A percentile compares a stretch with the other conserved stretches of the same genome.
phyloP scores from a whole-genome alignment of 2,113 vertebrate species.

The Lota lota region DNA sequence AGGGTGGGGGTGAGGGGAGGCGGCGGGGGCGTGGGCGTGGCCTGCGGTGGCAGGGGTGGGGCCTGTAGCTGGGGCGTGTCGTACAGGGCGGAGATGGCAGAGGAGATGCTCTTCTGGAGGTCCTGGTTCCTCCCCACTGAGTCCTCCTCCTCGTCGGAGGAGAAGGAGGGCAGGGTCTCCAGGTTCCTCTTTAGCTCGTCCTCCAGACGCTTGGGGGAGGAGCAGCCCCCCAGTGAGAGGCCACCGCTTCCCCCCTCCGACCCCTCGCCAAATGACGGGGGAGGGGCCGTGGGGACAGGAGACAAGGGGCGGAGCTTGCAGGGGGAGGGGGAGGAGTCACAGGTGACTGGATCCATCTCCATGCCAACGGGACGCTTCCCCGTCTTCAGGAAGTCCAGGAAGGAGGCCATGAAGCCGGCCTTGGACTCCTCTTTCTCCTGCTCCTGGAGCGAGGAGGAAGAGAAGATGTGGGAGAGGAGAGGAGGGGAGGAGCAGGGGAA shows the following conservation, averaged over 20 bases:
- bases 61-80: constrained; percentile 81
- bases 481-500: background rate
- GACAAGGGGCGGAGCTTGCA: constrained; percentile 70
- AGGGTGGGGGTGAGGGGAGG: constrained; percentile 55
- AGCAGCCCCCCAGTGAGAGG: constrained; percentile 79
- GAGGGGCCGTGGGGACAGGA: constrained; percentile 36
- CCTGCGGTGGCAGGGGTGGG: constrained; percentile 50
- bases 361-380: constrained; percentile 82
- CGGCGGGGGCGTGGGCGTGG: constrained; percentile 53
- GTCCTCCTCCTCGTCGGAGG: constrained; percentile 90
- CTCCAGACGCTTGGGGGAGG: constrained; percentile 84
- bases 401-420: constrained; percentile 90
- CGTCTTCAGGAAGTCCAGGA: constrained; percentile 89
- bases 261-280: constrained; percentile 64
- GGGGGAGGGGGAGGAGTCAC: constrained; percentile 35
- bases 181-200: constrained; percentile 91
- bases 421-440: constrained; percentile 91
- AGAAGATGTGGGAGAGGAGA: background rate
- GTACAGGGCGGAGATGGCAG: constrained; percentile 88
- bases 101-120: constrained; percentile 93
- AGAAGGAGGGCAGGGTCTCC: constrained; percentile 90
- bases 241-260: constrained; percentile 47
- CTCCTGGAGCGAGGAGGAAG: constrained; percentile 58
- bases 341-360: constrained; percentile 54
- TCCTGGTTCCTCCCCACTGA: constrained; percentile 93